Evolutionary conservation across 2,888 invertebrate species (phyloP).

Genomic region (Pasiphila rectangulata): DNA sequence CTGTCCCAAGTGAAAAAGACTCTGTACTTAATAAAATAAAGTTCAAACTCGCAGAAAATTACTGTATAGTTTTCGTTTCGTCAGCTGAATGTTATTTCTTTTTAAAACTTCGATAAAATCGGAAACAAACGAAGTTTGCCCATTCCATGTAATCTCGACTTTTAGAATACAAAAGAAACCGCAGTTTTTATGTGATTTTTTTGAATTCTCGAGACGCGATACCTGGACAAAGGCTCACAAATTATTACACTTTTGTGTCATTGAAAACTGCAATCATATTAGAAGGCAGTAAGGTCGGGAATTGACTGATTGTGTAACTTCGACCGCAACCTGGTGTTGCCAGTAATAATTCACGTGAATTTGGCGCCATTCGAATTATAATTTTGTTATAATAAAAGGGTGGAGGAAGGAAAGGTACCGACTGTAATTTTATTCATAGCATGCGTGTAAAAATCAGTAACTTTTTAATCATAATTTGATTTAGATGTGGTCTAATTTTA

Average conservation of each 20-base stretch:
- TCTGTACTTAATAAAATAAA: not conserved
- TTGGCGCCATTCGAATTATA: constrained; percentile 36
- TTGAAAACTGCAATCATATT: constrained; percentile 13
- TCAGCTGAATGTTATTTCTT: constrained; percentile 37
- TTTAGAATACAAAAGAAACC: constrained; percentile 66
- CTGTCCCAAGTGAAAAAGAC: too few species aligned
- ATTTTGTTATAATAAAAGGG: constrained; percentile 36
- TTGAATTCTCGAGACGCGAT: constrained; percentile 58
- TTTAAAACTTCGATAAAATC: constrained; percentile 64
- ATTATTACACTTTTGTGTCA: constrained; percentile 2
- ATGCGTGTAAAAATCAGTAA: constrained; percentile 2
- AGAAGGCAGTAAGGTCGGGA: constrained; percentile 40
- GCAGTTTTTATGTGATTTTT: constrained; percentile 61
- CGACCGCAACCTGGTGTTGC: constrained; percentile 36
- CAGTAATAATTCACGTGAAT: constrained; percentile 33
- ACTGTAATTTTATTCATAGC: constrained; percentile 8
- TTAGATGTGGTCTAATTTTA: not conserved
- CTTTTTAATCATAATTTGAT: not conserved
- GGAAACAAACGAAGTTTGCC: constrained; percentile 62
- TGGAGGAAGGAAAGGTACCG: constrained; percentile 21
- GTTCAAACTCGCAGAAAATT: constrained; percentile 15
- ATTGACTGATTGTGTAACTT: constrained; percentile 35
- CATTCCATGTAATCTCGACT: constrained; percentile 64
- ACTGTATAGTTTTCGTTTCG: not conserved
- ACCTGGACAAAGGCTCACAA: constrained; percentile 55